These are phyloP conservation scores for Arvicola amphibius DNA, from an alignment of 2,797 vertebrate genomes.

Conservation along the genomic window DNA sequence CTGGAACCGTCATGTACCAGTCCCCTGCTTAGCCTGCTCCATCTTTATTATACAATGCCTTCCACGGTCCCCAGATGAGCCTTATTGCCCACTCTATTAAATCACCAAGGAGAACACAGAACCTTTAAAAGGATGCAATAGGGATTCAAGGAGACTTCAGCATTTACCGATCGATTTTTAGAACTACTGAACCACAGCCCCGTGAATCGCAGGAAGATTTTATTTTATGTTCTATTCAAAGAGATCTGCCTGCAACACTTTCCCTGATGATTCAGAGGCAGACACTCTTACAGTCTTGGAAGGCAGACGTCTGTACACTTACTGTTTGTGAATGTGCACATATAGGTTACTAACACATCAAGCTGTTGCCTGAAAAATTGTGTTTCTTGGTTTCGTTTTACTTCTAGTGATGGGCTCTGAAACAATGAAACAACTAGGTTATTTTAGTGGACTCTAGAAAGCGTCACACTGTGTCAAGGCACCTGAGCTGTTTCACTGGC, in stretches of 20 bases:
- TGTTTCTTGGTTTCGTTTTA: conserved; percentile 70
- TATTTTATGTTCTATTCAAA: conserved; percentile 64
- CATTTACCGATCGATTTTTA: conserved; percentile 53
- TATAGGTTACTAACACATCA: conserved; percentile 56
- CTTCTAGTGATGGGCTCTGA: conserved; percentile 69
- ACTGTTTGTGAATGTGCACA: conserved; percentile 47
- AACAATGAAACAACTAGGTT: conserved; percentile 74
- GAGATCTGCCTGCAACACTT: conserved; percentile 48
- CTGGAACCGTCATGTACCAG: conserved; percentile 12
- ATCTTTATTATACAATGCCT: conserved; percentile 24
- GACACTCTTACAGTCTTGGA: conserved; percentile 46
- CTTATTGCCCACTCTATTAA: conserved; percentile 1
- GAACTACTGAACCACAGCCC: background rate
- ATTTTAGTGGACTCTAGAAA: conserved; percentile 72
- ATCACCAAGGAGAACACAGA: conserved; percentile 23
- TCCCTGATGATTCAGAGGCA: conserved; percentile 54
- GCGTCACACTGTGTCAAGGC: conserved; percentile 62
- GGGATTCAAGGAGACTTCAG: background rate
- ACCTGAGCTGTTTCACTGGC: conserved; percentile 47
- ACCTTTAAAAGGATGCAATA: conserved; percentile 56
- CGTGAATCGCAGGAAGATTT: conserved; percentile 49
- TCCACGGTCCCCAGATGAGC: background rate
- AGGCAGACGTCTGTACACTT: conserved; percentile 42
- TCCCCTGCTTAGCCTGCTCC: background rate
- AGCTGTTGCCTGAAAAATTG: conserved; percentile 54